These are phyloP conservation scores for Ardeotis arabs DNA, from an alignment of 2,113 vertebrate genomes.

Conservation along the genomic window DNA sequence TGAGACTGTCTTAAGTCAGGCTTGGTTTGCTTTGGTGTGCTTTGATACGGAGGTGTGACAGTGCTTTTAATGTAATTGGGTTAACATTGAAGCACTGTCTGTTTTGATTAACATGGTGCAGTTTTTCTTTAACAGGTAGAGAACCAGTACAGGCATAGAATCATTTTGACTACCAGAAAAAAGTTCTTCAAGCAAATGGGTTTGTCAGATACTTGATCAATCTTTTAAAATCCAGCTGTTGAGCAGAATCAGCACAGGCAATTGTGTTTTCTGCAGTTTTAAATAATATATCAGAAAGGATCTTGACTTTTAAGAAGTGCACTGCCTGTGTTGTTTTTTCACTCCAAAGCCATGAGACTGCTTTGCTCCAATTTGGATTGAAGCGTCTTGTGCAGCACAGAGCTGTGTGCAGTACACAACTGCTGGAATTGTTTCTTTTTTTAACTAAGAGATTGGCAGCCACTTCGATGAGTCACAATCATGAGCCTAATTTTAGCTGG, in stretches of 20 bases:
- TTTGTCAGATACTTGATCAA: constrained; percentile 1
- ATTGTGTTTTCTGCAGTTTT: neutral
- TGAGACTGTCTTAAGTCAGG: neutral
- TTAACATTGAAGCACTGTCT: neutral
- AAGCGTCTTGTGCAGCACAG: neutral
- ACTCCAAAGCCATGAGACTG: neutral
- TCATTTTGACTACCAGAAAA: neutral
- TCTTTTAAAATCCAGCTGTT: constrained; percentile 43
- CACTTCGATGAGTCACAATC: constrained; percentile 58
- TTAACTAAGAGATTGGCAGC: constrained; percentile 55
- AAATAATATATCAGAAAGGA: constrained; percentile 22
- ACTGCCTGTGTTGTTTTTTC: neutral
- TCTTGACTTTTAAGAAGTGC: neutral
- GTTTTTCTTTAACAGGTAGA: neutral
- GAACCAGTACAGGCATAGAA: neutral
- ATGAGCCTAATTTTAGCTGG: constrained; percentile 60
- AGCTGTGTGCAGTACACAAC: neutral
- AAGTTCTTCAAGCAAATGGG: neutral
- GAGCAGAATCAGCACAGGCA: neutral
- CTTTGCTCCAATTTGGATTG: constrained; percentile 9
- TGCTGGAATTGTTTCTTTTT: constrained; percentile 66
- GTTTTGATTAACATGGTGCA: neutral
- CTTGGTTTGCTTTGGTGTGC: neutral
- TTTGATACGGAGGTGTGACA: neutral
- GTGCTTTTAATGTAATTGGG: neutral